Percentiles rank a stretch among this genome's conserved stretches.
These are phyloP conservation scores for Amblyornis subalaris DNA, from an alignment of 2,113 vertebrate species.

Conservation along the genomic window DNA sequence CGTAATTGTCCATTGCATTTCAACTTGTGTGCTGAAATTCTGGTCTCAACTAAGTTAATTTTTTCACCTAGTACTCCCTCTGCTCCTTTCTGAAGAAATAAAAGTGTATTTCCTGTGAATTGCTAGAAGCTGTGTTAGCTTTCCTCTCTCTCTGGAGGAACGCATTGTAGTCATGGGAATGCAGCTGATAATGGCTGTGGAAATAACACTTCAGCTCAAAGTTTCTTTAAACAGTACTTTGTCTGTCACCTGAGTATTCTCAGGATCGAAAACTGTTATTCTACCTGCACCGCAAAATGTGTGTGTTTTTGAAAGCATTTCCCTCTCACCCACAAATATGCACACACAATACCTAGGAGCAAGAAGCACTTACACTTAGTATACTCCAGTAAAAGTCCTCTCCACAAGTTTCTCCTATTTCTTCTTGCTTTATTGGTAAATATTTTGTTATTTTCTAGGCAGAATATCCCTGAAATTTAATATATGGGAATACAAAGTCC, in stretches of 20 bases:
- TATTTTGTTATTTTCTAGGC: neutral
- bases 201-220: conserved; percentile 58
- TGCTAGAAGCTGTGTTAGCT: conserved; percentile 20
- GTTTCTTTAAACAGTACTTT: conserved; percentile 63
- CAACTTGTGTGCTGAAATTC: conserved; percentile 6
- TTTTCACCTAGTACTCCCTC: conserved; percentile 9
- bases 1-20: neutral
- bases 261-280: conserved; percentile 53
- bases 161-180: conserved; percentile 44
- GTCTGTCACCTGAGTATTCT: conserved; percentile 52
- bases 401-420: neutral
- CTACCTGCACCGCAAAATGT: conserved; percentile 38
- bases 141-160: conserved; percentile 36
- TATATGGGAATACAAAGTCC: neutral
- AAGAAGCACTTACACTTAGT: neutral
- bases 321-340: conserved; percentile 23
- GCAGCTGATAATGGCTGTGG: conserved; percentile 53
- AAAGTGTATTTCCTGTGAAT: conserved; percentile 31
- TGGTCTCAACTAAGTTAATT: conserved; percentile 2
- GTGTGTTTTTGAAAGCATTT: conserved; percentile 46
- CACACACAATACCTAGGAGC: conserved; percentile 6
- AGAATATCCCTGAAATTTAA: neutral
- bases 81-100: conserved; percentile 22
- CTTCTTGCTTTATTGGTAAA: neutral
- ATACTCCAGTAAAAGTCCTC: neutral